Evolutionary conservation across 2,113 vertebrate genomes (phyloP).

Genomic region (Upupa epops): DNA sequence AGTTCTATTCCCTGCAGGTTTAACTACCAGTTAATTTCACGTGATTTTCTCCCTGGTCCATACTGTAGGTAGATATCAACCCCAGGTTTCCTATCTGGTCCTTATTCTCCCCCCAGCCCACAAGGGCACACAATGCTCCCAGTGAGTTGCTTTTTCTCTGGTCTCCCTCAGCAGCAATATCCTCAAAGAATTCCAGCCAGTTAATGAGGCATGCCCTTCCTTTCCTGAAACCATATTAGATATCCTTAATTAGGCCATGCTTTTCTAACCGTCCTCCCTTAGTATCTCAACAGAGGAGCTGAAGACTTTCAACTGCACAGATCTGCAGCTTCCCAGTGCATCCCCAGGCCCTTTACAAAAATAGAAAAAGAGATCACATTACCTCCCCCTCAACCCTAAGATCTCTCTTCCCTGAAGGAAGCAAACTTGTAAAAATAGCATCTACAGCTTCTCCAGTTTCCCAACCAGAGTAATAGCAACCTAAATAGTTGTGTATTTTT

Average conservation of each 20-base stretch:
- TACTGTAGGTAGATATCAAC: not conserved
- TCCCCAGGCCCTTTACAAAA: constrained; percentile 68
- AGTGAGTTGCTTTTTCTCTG: constrained; percentile 22
- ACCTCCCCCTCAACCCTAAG: constrained; percentile 49
- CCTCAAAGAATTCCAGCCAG: constrained; percentile 71
- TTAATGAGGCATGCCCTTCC: constrained; percentile 72
- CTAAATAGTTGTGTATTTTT: constrained; percentile 44
- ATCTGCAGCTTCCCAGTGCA: constrained; percentile 55
- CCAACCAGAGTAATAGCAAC: not conserved
- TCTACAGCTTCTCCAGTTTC: constrained; percentile 48
- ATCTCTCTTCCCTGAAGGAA: constrained; percentile 59
- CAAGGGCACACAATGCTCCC: constrained; percentile 26
- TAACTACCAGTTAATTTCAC: not conserved
- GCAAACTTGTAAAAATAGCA: constrained; percentile 65
- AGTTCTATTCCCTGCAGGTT: not conserved
- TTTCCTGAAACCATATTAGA: constrained; percentile 73
- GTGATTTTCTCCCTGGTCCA: not conserved
- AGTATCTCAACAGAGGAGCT: constrained; percentile 59
- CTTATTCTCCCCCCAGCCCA: not conserved
- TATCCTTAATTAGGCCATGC: constrained; percentile 73
- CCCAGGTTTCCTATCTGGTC: not conserved
- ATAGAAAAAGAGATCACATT: constrained; percentile 66
- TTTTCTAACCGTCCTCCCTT: constrained; percentile 65
- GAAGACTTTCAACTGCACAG: constrained; percentile 60
- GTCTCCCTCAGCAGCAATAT: constrained; percentile 57